Conservation (phyloP, 2,888 invertebrate species). For the Panorpa germanica region DNA sequence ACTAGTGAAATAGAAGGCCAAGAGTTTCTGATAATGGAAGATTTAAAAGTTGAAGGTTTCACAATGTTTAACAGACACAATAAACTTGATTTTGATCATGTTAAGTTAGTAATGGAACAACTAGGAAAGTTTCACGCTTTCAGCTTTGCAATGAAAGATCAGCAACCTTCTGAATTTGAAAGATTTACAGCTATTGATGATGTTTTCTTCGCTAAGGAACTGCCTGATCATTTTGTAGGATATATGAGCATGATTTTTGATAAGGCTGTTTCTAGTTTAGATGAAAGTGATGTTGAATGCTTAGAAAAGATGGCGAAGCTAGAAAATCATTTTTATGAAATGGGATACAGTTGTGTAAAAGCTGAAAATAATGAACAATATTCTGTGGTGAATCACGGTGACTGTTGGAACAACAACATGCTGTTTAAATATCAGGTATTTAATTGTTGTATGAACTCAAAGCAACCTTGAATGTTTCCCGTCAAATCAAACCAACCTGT, state of each 20-base stretch:
- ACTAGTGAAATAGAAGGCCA: conserved; percentile 18
- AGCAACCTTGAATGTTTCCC: no score
- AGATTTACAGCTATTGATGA: conserved; percentile 13
- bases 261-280: conserved; percentile 15
- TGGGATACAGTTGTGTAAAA: conserved; percentile 14
- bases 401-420: conserved; percentile 23
- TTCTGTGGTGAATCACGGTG: conserved; percentile 21
- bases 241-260: conserved; percentile 16
- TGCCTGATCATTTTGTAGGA: no score
- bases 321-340: conserved; percentile 14
- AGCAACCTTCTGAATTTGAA: conserved; percentile 2
- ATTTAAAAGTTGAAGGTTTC: conserved; percentile 23
- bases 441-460: no score
- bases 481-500: no score
- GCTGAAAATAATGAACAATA: conserved; percentile 18
- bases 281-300: no score
- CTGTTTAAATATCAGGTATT: conserved; percentile 17
- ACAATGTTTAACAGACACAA: conserved; percentile 24
- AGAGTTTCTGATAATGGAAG: conserved; percentile 28
- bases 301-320: no score
- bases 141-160: conserved; percentile 23
- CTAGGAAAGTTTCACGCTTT: conserved; percentile 29
- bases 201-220: conserved; percentile 17
- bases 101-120: conserved; percentile 21
- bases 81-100: conserved; percentile 20